These are phyloP conservation scores for Alviniconcha marisindica DNA, from an alignment of 1,140 invertebrate genomes.

Conservation along the genomic window DNA sequence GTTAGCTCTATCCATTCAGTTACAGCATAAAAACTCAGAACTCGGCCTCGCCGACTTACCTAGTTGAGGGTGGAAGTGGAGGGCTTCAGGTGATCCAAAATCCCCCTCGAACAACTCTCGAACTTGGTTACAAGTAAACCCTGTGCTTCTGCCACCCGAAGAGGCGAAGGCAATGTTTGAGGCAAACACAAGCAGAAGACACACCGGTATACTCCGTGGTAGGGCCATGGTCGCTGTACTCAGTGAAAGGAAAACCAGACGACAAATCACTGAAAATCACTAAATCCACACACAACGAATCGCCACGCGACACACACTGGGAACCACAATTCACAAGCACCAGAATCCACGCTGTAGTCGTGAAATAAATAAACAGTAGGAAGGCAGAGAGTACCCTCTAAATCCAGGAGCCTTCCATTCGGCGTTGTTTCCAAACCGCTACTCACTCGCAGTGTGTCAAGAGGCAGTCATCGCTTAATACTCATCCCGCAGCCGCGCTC, in stretches of 20 bases:
- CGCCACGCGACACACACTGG: background rate
- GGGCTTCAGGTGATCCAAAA: background rate
- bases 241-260: constrained; percentile 4
- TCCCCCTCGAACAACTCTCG: constrained; percentile 32
- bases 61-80: background rate
- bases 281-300: background rate
- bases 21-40: too few species aligned
- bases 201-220: constrained; percentile 19
- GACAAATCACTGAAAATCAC: background rate
- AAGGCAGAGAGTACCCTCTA: background rate
- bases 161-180: background rate
- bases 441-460: constrained; percentile 13
- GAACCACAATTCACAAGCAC: background rate
- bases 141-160: background rate
- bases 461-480: constrained; percentile 22
- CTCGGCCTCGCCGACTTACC: too few species aligned
- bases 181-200: constrained; percentile 7
- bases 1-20: too few species aligned
- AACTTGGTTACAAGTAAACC: constrained; percentile 28
- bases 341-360: background rate
- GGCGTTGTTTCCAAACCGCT: background rate
- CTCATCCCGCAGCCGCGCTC: background rate
- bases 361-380: constrained; percentile 15
- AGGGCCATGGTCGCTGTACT: background rate
- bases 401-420: background rate